phyloP scores from a whole-genome alignment of 1,140 invertebrate species.

The Drosophila watanabei region DNA sequence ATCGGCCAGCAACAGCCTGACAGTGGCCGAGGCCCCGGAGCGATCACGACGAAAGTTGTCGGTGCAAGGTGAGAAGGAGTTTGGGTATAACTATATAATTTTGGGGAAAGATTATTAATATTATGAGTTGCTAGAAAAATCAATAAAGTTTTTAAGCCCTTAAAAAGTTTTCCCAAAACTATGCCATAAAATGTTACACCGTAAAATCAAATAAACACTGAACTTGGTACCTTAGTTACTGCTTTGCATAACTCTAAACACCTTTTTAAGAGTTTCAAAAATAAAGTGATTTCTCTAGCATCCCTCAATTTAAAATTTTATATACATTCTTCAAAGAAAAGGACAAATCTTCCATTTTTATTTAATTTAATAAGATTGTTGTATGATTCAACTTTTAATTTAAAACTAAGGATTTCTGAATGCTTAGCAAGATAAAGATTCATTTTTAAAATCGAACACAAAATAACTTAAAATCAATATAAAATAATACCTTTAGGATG shows the following conservation, averaged over 20 bases:
- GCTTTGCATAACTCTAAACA: too few species aligned
- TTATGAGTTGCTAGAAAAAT: too few species aligned
- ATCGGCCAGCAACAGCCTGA: slow-evolving; percentile 61
- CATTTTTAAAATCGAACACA: not conserved
- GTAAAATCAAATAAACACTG: too few species aligned
- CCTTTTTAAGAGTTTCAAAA: too few species aligned
- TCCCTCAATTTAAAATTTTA: not conserved
- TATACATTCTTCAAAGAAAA: too few species aligned
- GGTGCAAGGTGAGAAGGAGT: slow-evolving; percentile 71
- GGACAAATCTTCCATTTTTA: not conserved
- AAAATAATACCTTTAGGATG: not conserved
- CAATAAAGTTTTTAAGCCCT: too few species aligned
- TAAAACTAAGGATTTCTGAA: not conserved
- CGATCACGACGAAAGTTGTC: slow-evolving; percentile 74
- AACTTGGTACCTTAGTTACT: too few species aligned
- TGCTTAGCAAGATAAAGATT: not conserved
- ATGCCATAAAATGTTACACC: too few species aligned
- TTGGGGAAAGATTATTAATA: not conserved
- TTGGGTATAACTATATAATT: not conserved
- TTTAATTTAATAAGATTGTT: not conserved
- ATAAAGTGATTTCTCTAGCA: too few species aligned
- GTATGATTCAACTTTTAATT: not conserved
- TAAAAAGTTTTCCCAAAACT: too few species aligned
- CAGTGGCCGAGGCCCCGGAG: slow-evolving; percentile 70
- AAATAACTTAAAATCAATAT: not conserved